Base-by-base conservation (phyloP, 2,113 vertebrate species). In the Nothobranchius kuhntae region DNA sequence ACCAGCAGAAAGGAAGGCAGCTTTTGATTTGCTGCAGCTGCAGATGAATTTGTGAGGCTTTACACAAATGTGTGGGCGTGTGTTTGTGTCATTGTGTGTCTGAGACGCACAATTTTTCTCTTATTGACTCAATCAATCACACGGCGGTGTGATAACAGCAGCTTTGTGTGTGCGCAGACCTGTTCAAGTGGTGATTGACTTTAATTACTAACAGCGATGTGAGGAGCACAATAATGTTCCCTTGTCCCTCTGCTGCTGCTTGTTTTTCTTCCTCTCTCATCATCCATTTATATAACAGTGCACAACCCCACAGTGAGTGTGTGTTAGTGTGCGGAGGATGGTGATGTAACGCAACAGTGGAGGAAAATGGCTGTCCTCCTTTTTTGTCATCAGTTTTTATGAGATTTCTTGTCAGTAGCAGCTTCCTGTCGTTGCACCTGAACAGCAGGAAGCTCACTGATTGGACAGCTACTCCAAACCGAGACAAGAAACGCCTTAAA, bases 181-280 rank as follows among this genome's bases (percentile, higher is more conserved):
- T 72, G 78, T 72, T 84, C 73, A 62, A 82, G 81, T 82, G 81
- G 73, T 82, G 85, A 87, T 84, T 77, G 84, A 84, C 84, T 87
- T 87, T 84, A 87, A 87, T 87, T 87, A 87, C 85, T 75, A 77
- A 75, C 75, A 79, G 75, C 38, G 75, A 79, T 77, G 73, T 79
- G 73, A 79, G 71, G 73, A 84, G 81, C 70, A 75, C 73, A 84
- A 68, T 73, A 77, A 84, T 70, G 74, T 58, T 80, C 81, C 69
- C 84, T 54, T 72, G 59, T 81, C 71, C 65, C 81, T 73, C 40
- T 2, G n/a, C 75, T 47, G 11, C 71, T 38, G 9, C 70, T 17
- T 1, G 62, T 64, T 3, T 63, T 73, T 44, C 75, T 65, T 14
- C 72, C 67, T 14, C 53, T 56, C 58, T 50, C 71, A 60, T 70